Percentiles rank a stretch among this genome's conserved stretches.
Conservation (phyloP, 2,113 vertebrate species). For the Zosterops borbonicus region DNA sequence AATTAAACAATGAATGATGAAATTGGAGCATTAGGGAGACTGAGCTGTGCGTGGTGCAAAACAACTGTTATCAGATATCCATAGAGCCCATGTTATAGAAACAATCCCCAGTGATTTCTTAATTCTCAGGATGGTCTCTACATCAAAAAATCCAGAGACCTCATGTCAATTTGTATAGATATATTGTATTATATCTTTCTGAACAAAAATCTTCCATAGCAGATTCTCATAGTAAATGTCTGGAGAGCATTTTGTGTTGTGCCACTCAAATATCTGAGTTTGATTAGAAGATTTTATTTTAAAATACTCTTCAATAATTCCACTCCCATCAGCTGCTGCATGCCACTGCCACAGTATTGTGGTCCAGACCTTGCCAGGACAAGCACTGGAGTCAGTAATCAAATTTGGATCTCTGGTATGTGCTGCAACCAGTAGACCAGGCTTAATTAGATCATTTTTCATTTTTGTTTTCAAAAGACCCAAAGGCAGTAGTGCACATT, state of each 20-base stretch:
- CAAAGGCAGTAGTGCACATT: slow-evolving; percentile 47
- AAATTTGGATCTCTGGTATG: neutral
- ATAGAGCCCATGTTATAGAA: neutral
- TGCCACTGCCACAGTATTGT: neutral
- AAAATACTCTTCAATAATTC: neutral
- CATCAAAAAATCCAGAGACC: neutral
- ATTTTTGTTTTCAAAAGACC: slow-evolving; percentile 58
- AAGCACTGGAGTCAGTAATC: neutral
- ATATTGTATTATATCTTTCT: neutral
- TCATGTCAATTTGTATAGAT: neutral
- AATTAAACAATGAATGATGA: neutral
- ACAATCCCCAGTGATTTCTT: neutral
- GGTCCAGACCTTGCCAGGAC: neutral
- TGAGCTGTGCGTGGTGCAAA: neutral
- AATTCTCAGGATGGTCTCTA: neutral
- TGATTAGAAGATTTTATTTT: neutral
- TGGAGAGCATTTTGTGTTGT: neutral
- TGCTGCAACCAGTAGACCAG: neutral
- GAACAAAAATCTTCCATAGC: neutral
- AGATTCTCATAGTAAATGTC: neutral
- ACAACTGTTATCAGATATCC: neutral
- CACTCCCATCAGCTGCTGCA: neutral
- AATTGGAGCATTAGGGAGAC: neutral
- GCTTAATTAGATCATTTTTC: slow-evolving; percentile 55
- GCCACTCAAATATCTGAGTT: neutral